phyloP scores from a whole-genome alignment of 2,797 vertebrate genomes.

The Phylloscopus collybita region DNA sequence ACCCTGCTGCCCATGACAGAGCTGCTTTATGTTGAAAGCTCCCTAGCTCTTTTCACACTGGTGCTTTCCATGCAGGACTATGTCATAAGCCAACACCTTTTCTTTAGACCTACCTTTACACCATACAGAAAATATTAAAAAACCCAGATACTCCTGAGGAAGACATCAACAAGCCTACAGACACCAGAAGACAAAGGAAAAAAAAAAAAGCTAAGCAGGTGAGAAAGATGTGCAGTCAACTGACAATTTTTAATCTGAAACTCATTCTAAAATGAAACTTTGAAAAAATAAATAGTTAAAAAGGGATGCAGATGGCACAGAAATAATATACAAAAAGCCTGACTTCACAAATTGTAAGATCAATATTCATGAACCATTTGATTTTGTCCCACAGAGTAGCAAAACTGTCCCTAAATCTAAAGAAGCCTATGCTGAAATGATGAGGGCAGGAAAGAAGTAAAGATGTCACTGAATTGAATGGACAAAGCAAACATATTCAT shows the following conservation, averaged over 20 bases:
- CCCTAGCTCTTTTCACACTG: background rate
- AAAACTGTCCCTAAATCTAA: background rate
- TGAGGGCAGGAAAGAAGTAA: background rate
- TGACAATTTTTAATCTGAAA: background rate
- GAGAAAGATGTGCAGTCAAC: background rate
- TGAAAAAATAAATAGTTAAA: background rate
- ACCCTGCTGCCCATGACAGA: background rate
- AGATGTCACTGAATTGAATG: background rate
- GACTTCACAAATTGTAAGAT: background rate
- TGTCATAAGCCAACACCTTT: background rate
- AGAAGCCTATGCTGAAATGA: background rate
- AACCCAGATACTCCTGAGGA: accelerated
- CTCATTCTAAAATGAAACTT: background rate
- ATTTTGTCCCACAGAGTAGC: background rate
- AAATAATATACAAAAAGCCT: background rate
- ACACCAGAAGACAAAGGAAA: background rate
- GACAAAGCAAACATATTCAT: background rate
- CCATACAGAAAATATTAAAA: background rate
- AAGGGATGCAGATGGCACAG: background rate
- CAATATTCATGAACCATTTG: background rate
- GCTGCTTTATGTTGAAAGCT: background rate
- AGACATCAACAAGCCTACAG: background rate
- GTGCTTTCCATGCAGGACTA: background rate
- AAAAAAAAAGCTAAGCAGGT: background rate
- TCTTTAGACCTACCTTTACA: background rate